A percentile compares a stretch with the other conserved stretches of the same genome.
phyloP scores from a whole-genome alignment of 2,113 vertebrate genomes.

The Pygoscelis adeliae region DNA sequence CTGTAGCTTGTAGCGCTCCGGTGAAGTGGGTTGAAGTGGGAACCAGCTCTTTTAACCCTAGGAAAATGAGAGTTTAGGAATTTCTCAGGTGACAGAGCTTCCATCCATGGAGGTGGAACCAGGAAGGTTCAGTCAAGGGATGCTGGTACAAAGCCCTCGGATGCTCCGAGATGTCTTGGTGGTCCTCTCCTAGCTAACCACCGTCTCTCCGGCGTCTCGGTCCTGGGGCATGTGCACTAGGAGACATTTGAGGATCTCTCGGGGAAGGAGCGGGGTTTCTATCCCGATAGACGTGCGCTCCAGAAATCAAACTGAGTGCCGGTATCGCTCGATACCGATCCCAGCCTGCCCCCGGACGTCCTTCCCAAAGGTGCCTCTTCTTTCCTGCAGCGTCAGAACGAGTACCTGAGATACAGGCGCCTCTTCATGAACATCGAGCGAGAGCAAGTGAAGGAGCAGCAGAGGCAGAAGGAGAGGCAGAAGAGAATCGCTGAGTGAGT shows the following conservation, averaged over 20 bases:
- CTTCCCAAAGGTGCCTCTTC: neutral
- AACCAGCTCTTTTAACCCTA: neutral
- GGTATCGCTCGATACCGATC: rapidly evolving
- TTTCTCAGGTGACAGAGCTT: neutral
- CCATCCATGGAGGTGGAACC: neutral
- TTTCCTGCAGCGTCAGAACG: constrained; percentile 76
- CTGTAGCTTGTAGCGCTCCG: neutral
- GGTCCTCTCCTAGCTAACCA: neutral
- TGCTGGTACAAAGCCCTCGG: neutral
- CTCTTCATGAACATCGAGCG: constrained; percentile 86
- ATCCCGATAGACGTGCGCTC: rapidly evolving
- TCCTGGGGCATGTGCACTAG: rapidly evolving
- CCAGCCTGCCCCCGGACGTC: neutral
- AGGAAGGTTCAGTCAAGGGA: neutral
- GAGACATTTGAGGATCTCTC: neutral
- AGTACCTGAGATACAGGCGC: constrained; percentile 82
- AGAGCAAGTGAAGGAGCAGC: constrained; percentile 83
- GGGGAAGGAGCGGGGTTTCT: neutral
- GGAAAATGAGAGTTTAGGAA: neutral
- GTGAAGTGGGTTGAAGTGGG: neutral
- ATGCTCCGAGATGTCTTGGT: rapidly evolving
- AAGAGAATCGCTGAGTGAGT: constrained; percentile 78
- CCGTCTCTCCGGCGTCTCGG: neutral
- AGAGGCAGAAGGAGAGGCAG: constrained; percentile 78
- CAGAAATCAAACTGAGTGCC: neutral